These are phyloP conservation scores for Phrynocephalus guinanensis DNA, from an alignment of 2,797 vertebrate genomes.

Conservation along the genomic window DNA sequence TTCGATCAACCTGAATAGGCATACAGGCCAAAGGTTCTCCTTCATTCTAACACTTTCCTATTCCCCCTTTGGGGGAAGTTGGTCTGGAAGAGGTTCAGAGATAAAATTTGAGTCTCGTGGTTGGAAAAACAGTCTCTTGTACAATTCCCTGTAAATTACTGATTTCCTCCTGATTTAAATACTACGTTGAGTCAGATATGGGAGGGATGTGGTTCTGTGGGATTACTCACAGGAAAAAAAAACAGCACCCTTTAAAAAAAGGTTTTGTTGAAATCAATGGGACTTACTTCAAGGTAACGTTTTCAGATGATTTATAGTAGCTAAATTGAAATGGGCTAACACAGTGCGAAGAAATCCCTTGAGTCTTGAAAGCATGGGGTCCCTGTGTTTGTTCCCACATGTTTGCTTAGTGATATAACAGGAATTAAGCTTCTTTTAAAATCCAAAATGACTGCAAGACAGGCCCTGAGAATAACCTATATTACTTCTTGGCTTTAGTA, in stretches of 20 bases:
- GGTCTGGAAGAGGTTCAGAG: background rate
- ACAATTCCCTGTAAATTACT: conserved; percentile 7
- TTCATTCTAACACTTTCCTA: background rate
- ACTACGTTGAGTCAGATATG: background rate
- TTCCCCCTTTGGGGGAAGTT: background rate
- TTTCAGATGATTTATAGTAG: background rate
- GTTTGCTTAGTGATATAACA: background rate
- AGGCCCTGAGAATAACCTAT: background rate
- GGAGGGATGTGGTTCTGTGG: background rate
- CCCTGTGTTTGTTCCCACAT: background rate
- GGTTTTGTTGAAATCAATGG: background rate
- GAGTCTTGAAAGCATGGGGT: background rate
- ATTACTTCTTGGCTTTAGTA: conserved; percentile 1
- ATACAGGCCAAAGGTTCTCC: background rate
- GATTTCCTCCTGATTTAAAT: background rate
- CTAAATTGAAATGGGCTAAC: background rate
- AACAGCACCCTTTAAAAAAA: background rate
- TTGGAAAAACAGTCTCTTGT: background rate
- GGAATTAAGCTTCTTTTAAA: background rate
- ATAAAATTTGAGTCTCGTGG: background rate
- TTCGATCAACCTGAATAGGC: background rate
- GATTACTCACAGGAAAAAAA: background rate
- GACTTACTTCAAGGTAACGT: background rate
- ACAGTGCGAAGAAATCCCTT: background rate
- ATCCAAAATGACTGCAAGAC: background rate